Percentiles rank a stretch among this genome's conserved stretches.
phyloP scores from a whole-genome alignment of 2,797 vertebrate genomes.

The Valencia hispanica region DNA sequence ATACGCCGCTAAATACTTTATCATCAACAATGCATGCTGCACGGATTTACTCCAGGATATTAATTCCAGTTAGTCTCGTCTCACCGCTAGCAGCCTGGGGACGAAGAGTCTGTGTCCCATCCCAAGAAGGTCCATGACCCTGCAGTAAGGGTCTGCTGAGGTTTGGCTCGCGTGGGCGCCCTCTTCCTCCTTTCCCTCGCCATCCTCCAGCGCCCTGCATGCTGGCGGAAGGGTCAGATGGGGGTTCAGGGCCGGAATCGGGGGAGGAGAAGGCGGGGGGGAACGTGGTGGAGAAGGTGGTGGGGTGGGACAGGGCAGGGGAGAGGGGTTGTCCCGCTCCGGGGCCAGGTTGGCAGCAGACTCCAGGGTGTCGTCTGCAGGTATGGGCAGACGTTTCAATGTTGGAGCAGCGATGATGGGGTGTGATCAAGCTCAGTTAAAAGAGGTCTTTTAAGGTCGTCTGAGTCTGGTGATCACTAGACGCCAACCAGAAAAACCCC shows the following conservation, averaged over 20 bases:
- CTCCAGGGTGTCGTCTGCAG: slow-evolving; percentile 80
- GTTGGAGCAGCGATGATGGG: slow-evolving; percentile 9
- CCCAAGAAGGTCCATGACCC: slow-evolving; percentile 93
- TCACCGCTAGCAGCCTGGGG: slow-evolving; percentile 97
- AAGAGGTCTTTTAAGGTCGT: slow-evolving; percentile 7
- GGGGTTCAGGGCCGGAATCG: slow-evolving; percentile 76
- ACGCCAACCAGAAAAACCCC: not conserved
- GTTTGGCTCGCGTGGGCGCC: slow-evolving; percentile 73
- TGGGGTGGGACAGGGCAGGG: slow-evolving; percentile 76
- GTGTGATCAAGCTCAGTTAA: not conserved
- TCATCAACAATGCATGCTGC: not conserved
- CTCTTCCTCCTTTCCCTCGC: slow-evolving; percentile 80
- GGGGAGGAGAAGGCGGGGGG: slow-evolving; percentile 63
- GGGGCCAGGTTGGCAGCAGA: slow-evolving; percentile 82
- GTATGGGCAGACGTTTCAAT: slow-evolving; percentile 21
- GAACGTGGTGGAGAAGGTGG: slow-evolving; percentile 66
- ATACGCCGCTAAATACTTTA: slow-evolving; percentile 1
- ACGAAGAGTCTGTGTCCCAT: slow-evolving; percentile 99
- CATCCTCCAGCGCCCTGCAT: slow-evolving; percentile 86
- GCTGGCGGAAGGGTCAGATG: slow-evolving; percentile 86
- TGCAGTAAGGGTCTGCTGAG: slow-evolving; percentile 90
- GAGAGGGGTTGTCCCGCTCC: slow-evolving; percentile 87
- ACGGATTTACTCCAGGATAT: slow-evolving; percentile 5
- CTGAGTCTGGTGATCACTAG: not conserved
- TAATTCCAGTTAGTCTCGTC: slow-evolving; percentile 68